Base-by-base conservation (phyloP, 1,140 invertebrate species). In the Drosophila murphyi region DNA sequence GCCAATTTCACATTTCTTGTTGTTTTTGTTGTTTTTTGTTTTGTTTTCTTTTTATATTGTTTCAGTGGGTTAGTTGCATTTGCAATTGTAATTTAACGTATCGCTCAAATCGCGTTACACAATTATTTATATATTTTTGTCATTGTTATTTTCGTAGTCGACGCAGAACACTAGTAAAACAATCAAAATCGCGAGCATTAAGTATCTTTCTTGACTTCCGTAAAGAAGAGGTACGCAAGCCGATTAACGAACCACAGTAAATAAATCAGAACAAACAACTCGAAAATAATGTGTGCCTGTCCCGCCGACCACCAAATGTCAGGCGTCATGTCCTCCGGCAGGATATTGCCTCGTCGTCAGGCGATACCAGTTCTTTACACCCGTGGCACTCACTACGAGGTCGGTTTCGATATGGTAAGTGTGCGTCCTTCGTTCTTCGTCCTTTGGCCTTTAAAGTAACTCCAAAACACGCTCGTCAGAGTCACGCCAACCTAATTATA, bases 331-430 rank as follows among this genome's bases (percentile, higher is more conserved):
- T 89, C 85, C 39, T 89, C 83, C 51, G 71, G 71, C 41, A 81
- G 64, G 60, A 77, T 80, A 39, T 47, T 91, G 47, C 89, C 91
- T 39, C 93, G 96, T 56, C 94, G 96, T 28, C 94, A 95, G 56
- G 94, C 94, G 4, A 95, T 98, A 45, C 96, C 97, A 0, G 94
- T 97, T 29, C 93, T 97, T 59, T 95, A 97, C 87, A 95, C 95
- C 1, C 93, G 94, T 75, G 97, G 97, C 62, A 96, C 95, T 1
- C 95, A 97, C 89, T 97, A 97, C 91, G 96, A 97, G 92, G 95
- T 97, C 43, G 97, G 97, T 72, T 97, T 95, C 87, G 96, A 97
- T 93, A 95, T 97, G 89, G 97, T 97, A 94, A 96, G 91, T 12
- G 43, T 43, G n/a, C 10, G n/a, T 7, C 3, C 12, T 31, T 3